Base-by-base conservation (phyloP, 2,797 vertebrate genomes). In the Bradypodion pumilum region DNA sequence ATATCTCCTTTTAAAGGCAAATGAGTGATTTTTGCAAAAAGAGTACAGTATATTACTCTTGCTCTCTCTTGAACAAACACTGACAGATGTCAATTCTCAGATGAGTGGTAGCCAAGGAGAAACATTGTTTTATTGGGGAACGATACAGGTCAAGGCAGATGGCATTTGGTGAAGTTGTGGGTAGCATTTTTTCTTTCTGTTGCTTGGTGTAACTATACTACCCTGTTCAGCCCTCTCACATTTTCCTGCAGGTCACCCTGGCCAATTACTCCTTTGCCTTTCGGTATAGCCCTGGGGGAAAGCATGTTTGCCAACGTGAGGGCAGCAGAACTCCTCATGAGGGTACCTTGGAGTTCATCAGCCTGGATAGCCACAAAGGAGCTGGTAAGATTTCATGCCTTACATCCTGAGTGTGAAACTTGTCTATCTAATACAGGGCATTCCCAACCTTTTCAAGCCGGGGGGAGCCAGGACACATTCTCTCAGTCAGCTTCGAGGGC, bases 361-460 rank as follows among this genome's bases (percentile, higher is more conserved):
- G 98, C 86, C 68, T 98, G 90, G 98, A 99, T 44, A 90, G 95
- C 65, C 98, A 99, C 89, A 97, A 94, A 82, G 98, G 98, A 88
- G 96, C 96, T 35, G 98, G 98, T 99, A 90, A 93, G 96, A 75
- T 32, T 84, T 32, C 5, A 0, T 1, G 9, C 68, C 75, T 56
- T 82, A 9, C 40, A 1, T 1, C 25, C 35, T 44, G 37, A 21
- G 1, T 19, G 52, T 52, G 60, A 27, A 63, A n/a, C 62, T n/a
- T 7, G n/a, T n/a, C n/a, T n/a, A n/a, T n/a, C n/a, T n/a, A n/a
- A n/a, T n/a, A n/a, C n/a, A n/a, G n/a, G n/a, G n/a, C n/a, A n/a
- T n/a, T n/a, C n/a, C n/a, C n/a, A n/a, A n/a, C n/a, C n/a, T n/a
- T n/a, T n/a, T n/a, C n/a, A n/a, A n/a, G n/a, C n/a, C n/a, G n/a